These are phyloP conservation scores for Zaprionus gabonicus DNA, from an alignment of 1,140 invertebrate genomes.

Conservation along the genomic window DNA sequence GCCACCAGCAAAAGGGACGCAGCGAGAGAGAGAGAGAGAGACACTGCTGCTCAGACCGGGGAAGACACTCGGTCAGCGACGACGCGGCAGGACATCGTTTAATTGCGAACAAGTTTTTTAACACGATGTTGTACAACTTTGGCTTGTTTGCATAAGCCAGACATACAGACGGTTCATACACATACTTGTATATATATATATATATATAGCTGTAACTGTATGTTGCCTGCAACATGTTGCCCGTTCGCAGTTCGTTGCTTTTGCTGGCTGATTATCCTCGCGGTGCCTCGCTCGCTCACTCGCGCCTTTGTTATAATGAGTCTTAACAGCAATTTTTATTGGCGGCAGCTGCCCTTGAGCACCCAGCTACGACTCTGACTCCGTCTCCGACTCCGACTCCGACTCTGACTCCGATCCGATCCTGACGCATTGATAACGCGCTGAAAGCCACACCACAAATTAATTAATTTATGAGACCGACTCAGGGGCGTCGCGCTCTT, in stretches of 20 bases:
- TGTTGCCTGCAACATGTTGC: slow-evolving; percentile 57
- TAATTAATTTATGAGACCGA: slow-evolving; percentile 77
- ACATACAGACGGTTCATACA: background rate
- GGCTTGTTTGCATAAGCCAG: slow-evolving; percentile 74
- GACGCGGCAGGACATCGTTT: slow-evolving; percentile 84
- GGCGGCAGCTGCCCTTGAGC: slow-evolving; percentile 72
- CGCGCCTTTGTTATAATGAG: slow-evolving; percentile 65
- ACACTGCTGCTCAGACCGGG: slow-evolving; percentile 26
- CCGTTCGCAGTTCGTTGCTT: slow-evolving; percentile 38
- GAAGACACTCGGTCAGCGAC: slow-evolving; percentile 61
- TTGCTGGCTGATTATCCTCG: slow-evolving; percentile 63
- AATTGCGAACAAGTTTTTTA: slow-evolving; percentile 85
- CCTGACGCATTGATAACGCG: slow-evolving; percentile 73
- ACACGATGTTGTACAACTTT: slow-evolving; percentile 82
- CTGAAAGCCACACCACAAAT: slow-evolving; percentile 82
- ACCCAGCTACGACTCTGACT: background rate
- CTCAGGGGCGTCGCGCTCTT: slow-evolving; percentile 20
- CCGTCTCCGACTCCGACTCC: background rate
- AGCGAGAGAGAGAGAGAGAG: background rate
- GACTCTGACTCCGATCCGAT: slow-evolving; percentile 31
- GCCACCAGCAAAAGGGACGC: slow-evolving; percentile 11
- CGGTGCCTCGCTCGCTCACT: background rate
- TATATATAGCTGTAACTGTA: background rate
- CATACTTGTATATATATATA: slow-evolving; percentile 5
- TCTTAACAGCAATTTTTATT: slow-evolving; percentile 79